Percentiles rank a stretch among this genome's conserved stretches.
phyloP scores from a whole-genome alignment of 1,140 invertebrate species.

The Meloidogyne chitwoodi region DNA sequence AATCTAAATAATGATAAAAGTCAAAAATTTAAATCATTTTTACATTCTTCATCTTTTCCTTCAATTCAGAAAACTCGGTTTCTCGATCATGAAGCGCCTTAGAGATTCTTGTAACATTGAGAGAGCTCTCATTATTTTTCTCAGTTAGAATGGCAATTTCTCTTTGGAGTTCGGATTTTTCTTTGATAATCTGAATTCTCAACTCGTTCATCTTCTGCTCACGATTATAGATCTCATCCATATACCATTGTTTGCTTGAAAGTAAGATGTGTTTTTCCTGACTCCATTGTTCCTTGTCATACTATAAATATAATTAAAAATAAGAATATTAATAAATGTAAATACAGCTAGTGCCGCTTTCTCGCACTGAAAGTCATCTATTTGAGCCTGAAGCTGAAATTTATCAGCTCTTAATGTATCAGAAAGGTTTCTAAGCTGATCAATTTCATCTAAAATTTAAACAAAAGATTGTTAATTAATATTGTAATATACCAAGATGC shows the following conservation, averaged over 20 bases:
- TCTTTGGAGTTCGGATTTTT: constrained; percentile 6
- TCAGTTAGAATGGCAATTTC: background rate
- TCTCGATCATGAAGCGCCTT: constrained; percentile 1
- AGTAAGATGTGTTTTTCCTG: constrained; percentile 28
- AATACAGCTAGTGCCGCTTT: constrained; percentile 17
- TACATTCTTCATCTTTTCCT: constrained; percentile 11
- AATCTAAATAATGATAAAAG: constrained; percentile 3
- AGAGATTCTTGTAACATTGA: background rate
- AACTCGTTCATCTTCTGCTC: constrained; percentile 28
- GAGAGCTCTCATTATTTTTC: background rate
- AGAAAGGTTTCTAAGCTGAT: background rate
- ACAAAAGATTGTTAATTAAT: background rate
- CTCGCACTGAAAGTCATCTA: constrained; percentile 25
- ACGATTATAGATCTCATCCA: constrained; percentile 27
- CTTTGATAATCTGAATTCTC: constrained; percentile 1
- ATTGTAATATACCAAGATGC: background rate
- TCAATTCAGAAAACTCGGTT: background rate
- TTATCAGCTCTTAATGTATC: background rate
- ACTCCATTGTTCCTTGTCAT: constrained; percentile 30
- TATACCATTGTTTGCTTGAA: constrained; percentile 29
- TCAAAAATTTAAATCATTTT: background rate
- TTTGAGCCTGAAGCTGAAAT: constrained; percentile 16
- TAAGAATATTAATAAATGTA: background rate
- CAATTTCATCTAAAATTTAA: constrained; percentile 16
- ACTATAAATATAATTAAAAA: constrained; percentile 2